Conservation (phyloP, 2,113 vertebrate genomes). For the Cyanoramphus novaezelandiae region DNA sequence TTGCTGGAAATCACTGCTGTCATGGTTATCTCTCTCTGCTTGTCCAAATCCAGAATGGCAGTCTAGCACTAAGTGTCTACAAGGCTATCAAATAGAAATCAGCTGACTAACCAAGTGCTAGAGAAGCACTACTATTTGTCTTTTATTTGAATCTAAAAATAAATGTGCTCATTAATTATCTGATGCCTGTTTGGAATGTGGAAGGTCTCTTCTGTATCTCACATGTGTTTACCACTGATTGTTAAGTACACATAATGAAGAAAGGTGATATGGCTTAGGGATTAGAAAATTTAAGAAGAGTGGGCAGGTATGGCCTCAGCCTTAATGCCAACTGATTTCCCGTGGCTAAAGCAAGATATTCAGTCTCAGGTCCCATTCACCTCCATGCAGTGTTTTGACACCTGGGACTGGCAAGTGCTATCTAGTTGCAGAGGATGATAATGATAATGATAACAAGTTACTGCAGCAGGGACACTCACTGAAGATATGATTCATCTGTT, state of each 20-base stretch:
- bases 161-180: neutral
- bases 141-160: neutral
- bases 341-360: neutral
- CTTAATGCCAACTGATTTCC: neutral
- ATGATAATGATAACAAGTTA: neutral
- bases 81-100: neutral
- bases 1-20: neutral
- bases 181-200: neutral
- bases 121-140: neutral
- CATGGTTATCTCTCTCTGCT: neutral
- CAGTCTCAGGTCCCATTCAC: neutral
- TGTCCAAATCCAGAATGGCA: neutral
- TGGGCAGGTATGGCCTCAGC: neutral
- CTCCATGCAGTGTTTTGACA: neutral
- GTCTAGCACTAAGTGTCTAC: neutral
- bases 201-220: neutral
- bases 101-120: neutral
- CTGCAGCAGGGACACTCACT: neutral
- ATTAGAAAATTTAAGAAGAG: neutral
- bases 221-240: neutral
- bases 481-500: constrained; percentile 48
- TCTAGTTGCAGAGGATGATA: neutral
- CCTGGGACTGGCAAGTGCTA: neutral
- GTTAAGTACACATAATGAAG: neutral
- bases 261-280: neutral